Evolutionary conservation across 2,888 invertebrate genomes (phyloP).

Genomic region (Melipona bicolor): DNA sequence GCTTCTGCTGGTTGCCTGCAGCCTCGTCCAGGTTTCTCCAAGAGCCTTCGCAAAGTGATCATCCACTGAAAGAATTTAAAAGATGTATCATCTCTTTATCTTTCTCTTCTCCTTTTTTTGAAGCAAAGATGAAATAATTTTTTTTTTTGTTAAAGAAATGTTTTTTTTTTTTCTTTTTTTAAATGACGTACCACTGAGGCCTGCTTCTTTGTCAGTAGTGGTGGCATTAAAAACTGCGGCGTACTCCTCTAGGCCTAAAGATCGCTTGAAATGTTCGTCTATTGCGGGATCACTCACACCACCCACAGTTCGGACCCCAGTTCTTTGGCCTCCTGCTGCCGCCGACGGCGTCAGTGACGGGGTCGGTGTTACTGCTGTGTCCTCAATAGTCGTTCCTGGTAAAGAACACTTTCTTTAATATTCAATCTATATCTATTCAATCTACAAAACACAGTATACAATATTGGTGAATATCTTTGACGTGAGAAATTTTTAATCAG

Average conservation of each 20-base stretch:
- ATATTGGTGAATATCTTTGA: background rate
- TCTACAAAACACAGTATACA: background rate
- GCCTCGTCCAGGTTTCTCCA: slow-evolving; percentile 83
- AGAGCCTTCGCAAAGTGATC: slow-evolving; percentile 83
- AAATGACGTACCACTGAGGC: slow-evolving; percentile 78
- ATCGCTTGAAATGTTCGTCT: slow-evolving; percentile 97
- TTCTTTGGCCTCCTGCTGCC: slow-evolving; percentile 78
- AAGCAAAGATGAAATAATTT: background rate
- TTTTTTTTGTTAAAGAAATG: background rate
- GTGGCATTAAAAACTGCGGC: slow-evolving; percentile 82
- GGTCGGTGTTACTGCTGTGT: slow-evolving; percentile 80
- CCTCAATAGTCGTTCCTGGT: slow-evolving; percentile 80
- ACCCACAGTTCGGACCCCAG: slow-evolving; percentile 78
- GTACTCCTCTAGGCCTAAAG: slow-evolving; percentile 90
- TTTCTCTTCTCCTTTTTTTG: background rate
- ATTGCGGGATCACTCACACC: slow-evolving; percentile 92
- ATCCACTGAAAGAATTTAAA: slow-evolving; percentile 74
- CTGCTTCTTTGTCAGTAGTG: slow-evolving; percentile 80
- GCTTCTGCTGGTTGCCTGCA: slow-evolving; percentile 80
- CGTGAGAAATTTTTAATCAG: background rate
- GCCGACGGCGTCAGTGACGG: slow-evolving; percentile 80
- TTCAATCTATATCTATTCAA: background rate
- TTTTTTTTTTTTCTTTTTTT: background rate
- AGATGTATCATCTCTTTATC: too few relatives aligned
- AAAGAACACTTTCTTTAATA: slow-evolving; percentile 11